Conservation (phyloP, 2,888 invertebrate genomes). For the Merodon equestris region DNA sequence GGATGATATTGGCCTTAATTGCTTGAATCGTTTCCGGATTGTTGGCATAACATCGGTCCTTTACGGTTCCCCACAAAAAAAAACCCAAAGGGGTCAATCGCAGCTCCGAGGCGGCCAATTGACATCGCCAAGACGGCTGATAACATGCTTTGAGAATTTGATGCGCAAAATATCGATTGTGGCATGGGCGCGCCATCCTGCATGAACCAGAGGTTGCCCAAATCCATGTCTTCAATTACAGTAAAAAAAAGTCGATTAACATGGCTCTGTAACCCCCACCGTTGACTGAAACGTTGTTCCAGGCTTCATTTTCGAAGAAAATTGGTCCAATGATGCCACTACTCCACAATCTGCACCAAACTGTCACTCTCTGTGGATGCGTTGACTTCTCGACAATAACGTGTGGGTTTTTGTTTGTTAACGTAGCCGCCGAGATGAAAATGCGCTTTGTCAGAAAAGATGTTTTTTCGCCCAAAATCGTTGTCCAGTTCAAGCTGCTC, state of each 20-base stretch:
- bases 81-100: constrained; percentile 4
- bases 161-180: not conserved
- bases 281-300: constrained; percentile 6
- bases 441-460: too few relatives aligned
- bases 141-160: not conserved
- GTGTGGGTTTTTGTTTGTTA: too few relatives aligned
- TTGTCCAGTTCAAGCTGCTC: too few relatives aligned
- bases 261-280: constrained; percentile 5
- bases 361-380: not conserved
- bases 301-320: not conserved
- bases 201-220: constrained; percentile 7
- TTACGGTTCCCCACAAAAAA: not conserved
- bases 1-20: too few relatives aligned
- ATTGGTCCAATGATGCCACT: not conserved
- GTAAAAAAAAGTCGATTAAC: constrained; percentile 5
- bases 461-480: too few relatives aligned
- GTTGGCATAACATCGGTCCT: too few relatives aligned
- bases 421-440: too few relatives aligned
- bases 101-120: constrained; percentile 7
- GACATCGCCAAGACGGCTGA: not conserved
- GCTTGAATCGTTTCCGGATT: too few relatives aligned
- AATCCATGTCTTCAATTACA: constrained; percentile 6
- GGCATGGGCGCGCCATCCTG: constrained; percentile 5
- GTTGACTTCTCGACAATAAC: not conserved
- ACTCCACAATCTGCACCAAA: not conserved